These are phyloP conservation scores for Monopis laevigella DNA, from an alignment of 2,888 invertebrate species.

Conservation along the genomic window DNA sequence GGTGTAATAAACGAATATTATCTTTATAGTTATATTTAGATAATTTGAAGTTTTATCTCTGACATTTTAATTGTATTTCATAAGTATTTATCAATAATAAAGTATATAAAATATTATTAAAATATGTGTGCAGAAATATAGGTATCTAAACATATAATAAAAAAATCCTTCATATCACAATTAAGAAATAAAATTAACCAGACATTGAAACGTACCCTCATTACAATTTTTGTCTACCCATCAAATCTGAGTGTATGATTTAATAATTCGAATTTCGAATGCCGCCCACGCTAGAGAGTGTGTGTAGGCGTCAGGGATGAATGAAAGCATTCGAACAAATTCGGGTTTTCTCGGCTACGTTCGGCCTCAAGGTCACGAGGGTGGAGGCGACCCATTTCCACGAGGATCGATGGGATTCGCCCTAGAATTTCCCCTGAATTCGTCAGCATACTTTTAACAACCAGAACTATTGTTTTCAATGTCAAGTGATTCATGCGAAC, in stretches of 20 bases:
- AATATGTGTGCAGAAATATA: no score
- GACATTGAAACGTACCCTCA: no score
- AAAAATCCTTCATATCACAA: no score
- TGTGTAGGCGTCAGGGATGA: conserved; percentile 36
- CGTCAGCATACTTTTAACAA: conserved; percentile 34
- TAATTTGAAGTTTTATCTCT: no score
- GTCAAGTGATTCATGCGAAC: conserved; percentile 46
- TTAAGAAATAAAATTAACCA: no score
- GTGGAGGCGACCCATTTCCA: conserved; percentile 49
- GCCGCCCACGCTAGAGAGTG: conserved; percentile 26
- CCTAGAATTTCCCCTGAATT: conserved; percentile 39
- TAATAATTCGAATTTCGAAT: conserved; percentile 21
- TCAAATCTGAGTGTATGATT: conserved; percentile 7
- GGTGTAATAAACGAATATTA: no score
- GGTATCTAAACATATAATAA: no score
- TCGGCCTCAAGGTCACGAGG: conserved; percentile 42
- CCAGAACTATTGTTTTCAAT: conserved; percentile 43
- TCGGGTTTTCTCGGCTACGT: conserved; percentile 39
- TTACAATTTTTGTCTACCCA: conserved; percentile 2
- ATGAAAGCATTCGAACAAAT: conserved; percentile 44
- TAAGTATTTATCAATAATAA: no score
- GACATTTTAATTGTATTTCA: no score
- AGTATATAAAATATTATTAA: no score
- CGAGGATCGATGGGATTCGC: conserved; percentile 59
- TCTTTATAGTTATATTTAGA: no score